Evolutionary conservation across 1,140 invertebrate genomes (phyloP).

Genomic region (Heliconius hewitsoni): DNA sequence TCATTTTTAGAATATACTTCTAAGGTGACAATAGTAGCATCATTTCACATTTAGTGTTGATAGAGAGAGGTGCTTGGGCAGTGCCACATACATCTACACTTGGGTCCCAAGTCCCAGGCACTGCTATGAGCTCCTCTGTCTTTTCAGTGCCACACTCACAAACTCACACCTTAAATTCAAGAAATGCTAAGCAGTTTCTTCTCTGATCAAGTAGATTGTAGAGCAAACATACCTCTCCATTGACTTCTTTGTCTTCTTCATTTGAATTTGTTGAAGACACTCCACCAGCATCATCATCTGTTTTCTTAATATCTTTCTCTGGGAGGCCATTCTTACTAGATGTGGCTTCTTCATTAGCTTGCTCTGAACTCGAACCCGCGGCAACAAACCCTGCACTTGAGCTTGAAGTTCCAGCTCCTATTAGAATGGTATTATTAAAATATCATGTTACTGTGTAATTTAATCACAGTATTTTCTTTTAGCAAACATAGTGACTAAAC

Average conservation of each 20-base stretch:
- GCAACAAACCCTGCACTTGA: conserved; percentile 54
- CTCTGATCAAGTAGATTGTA: background rate
- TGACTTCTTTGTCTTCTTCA: conserved; percentile 68
- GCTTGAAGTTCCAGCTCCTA: conserved; percentile 59
- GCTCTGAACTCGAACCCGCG: conserved; percentile 68
- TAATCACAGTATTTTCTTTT: conserved; percentile 16
- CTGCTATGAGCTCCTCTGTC: too few species aligned
- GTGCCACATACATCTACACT: too few species aligned
- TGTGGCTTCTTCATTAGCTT: conserved; percentile 52
- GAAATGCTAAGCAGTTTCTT: too few species aligned
- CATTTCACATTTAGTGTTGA: too few species aligned
- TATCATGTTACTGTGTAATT: background rate
- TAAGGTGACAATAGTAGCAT: too few species aligned
- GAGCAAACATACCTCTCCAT: conserved; percentile 65
- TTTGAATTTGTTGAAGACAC: conserved; percentile 75
- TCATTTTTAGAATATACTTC: too few species aligned
- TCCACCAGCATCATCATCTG: conserved; percentile 70
- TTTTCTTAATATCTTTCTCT: conserved; percentile 39
- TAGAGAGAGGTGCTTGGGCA: too few species aligned
- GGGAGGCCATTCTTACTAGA: conserved; percentile 65
- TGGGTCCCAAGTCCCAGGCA: too few species aligned
- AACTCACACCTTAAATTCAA: too few species aligned
- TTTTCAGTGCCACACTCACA: too few species aligned
- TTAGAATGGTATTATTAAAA: background rate
- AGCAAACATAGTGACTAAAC: too few species aligned